A percentile compares a stretch with the other conserved stretches of the same genome.
phyloP scores from a whole-genome alignment of 2,888 invertebrate genomes.

The Athripsodes cinereus region DNA sequence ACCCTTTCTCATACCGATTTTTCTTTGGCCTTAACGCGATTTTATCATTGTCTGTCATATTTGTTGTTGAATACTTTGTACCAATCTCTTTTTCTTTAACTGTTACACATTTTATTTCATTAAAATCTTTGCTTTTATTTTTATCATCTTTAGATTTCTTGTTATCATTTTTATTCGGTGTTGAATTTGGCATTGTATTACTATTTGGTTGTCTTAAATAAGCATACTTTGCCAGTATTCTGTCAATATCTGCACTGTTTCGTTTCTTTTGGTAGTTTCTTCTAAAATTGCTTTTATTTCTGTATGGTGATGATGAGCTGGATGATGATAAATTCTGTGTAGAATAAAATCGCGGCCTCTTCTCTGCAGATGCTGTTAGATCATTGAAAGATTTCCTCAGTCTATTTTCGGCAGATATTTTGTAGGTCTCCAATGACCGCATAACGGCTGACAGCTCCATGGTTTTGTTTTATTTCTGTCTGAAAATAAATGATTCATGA shows the following conservation, averaged over 20 bases:
- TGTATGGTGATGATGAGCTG: background rate
- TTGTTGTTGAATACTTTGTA: background rate
- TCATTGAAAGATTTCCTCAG: constrained; percentile 11
- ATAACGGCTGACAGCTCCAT: constrained; percentile 48
- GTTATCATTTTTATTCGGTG: constrained; percentile 2
- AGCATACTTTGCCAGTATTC: constrained; percentile 51
- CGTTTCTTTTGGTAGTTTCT: constrained; percentile 36
- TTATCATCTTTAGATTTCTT: background rate
- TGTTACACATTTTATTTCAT: background rate
- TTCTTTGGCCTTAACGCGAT: constrained; percentile 5
- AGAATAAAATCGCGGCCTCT: constrained; percentile 3
- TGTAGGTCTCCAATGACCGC: constrained; percentile 48
- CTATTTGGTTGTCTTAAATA: constrained; percentile 40
- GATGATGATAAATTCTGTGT: background rate
- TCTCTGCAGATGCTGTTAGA: background rate
- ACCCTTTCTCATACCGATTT: too few relatives aligned
- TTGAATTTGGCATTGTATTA: background rate
- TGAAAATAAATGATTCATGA: too few relatives aligned
- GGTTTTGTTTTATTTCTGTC: constrained; percentile 31
- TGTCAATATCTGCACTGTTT: constrained; percentile 50
- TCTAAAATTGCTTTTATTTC: constrained; percentile 12
- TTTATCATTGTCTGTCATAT: constrained; percentile 19
- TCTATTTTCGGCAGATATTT: constrained; percentile 31
- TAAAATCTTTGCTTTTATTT: background rate
- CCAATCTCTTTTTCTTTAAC: background rate